phyloP scores from a whole-genome alignment of 2,888 invertebrate genomes.

The Ceramica pisi region DNA sequence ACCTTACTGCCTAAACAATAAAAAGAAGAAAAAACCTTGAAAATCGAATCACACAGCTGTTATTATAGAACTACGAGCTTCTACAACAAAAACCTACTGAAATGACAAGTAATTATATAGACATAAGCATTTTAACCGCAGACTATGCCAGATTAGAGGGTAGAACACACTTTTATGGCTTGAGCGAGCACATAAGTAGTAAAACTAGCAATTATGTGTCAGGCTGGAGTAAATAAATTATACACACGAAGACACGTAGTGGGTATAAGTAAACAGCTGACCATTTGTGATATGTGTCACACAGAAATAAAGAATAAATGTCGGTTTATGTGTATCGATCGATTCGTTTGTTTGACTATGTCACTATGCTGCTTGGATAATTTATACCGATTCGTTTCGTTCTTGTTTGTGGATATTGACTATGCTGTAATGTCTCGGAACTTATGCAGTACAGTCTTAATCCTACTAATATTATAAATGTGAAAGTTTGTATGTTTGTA shows the following conservation, averaged over 20 bases:
- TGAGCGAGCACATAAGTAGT: conserved; percentile 23
- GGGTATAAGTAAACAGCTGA: neutral
- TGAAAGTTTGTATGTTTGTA: too few relatives aligned
- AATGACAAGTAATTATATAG: conserved; percentile 13
- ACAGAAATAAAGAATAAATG: neutral
- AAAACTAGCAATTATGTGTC: conserved; percentile 19
- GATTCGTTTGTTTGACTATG: neutral
- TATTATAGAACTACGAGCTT: too few relatives aligned
- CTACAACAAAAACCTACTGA: neutral
- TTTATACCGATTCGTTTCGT: too few relatives aligned
- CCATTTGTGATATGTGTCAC: neutral
- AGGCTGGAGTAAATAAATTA: conserved; percentile 13
- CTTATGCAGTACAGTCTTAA: too few relatives aligned
- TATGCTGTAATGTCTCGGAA: too few relatives aligned
- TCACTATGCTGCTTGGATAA: neutral
- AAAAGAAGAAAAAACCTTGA: too few relatives aligned
- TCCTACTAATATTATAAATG: too few relatives aligned
- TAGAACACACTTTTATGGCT: conserved; percentile 43
- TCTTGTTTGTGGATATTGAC: too few relatives aligned
- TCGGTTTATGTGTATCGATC: neutral
- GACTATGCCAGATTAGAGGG: conserved; percentile 20
- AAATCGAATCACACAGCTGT: too few relatives aligned
- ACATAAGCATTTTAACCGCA: conserved; percentile 11
- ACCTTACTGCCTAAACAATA: too few relatives aligned
- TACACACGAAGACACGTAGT: neutral